A percentile compares a stretch with the other conserved stretches of the same genome.
Evolutionary conservation across 2,113 vertebrate species (phyloP).

Genomic region (Litocranius walleri): DNA sequence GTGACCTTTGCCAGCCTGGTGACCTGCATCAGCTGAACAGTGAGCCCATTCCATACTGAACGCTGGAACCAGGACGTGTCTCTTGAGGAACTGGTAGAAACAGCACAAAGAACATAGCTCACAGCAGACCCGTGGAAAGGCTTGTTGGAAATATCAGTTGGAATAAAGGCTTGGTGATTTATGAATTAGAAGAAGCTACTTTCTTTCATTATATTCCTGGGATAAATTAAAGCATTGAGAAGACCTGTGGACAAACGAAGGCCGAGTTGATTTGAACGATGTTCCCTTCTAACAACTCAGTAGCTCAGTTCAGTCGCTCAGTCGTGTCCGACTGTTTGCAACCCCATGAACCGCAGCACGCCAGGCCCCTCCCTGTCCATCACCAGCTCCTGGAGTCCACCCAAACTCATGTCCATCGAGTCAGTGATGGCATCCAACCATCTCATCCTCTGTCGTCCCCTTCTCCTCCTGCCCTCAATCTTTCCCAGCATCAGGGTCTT

Average conservation of each 20-base stretch:
- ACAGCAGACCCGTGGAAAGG: not conserved
- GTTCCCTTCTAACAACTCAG: not conserved
- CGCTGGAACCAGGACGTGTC: not conserved
- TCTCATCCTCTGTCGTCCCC: too few relatives aligned
- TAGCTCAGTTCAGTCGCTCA: not conserved
- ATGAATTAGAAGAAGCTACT: not conserved
- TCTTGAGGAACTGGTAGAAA: not conserved
- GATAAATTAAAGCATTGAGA: not conserved
- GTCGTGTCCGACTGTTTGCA: fast-evolving
- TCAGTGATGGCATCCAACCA: too few relatives aligned
- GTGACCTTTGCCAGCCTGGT: not conserved
- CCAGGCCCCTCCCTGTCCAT: too few relatives aligned
- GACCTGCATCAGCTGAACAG: not conserved
- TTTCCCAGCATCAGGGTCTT: too few relatives aligned
- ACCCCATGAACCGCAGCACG: fast-evolving
- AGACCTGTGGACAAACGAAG: not conserved
- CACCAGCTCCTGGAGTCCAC: too few relatives aligned
- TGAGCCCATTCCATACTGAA: not conserved
- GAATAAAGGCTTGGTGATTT: not conserved
- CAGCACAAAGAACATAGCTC: not conserved
- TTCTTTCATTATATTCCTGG: slow-evolving; percentile 3
- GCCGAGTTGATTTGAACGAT: not conserved
- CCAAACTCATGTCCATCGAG: too few relatives aligned
- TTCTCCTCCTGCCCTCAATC: too few relatives aligned
- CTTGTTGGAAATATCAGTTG: not conserved